Conservation (phyloP, 1,140 invertebrate genomes). For the Nebria ingens region DNA sequence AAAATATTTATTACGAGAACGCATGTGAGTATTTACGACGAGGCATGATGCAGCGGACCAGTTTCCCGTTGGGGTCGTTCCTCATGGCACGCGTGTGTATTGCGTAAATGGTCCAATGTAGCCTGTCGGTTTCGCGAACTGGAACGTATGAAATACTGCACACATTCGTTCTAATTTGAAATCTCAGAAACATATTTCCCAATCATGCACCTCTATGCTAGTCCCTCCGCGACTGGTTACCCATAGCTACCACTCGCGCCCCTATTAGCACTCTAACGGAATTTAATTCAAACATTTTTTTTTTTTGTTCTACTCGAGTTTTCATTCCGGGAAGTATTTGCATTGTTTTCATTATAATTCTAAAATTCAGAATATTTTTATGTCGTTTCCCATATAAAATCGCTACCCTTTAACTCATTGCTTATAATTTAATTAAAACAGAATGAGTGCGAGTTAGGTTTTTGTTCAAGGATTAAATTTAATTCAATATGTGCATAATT, state of each 20-base stretch:
- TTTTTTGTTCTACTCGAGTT: not conserved
- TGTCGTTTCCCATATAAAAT: no score
- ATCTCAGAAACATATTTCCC: conserved; percentile 9
- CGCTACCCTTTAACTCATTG: no score
- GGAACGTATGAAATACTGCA: conserved; percentile 7
- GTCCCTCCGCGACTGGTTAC: not conserved
- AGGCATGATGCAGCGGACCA: not conserved
- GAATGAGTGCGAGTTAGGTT: no score
- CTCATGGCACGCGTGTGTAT: not conserved
- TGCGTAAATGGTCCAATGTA: not conserved
- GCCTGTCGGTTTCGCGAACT: conserved; percentile 1
- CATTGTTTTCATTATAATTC: not conserved
- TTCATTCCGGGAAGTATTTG: not conserved
- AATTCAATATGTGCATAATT: no score
- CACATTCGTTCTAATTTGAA: conserved; percentile 8
- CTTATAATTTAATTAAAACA: no score
- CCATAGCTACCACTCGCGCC: not conserved
- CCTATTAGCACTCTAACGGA: not conserved
- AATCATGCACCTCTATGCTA: conserved; percentile 5
- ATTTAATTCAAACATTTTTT: conserved; percentile 4
- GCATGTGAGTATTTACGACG: conserved; percentile 8
- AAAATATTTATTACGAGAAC: conserved; percentile 9
- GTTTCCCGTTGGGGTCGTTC: not conserved
- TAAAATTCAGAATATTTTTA: no score
- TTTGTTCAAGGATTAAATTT: no score